These are phyloP conservation scores for Charina bottae DNA, from an alignment of 2,113 vertebrate genomes.

Conservation along the genomic window DNA sequence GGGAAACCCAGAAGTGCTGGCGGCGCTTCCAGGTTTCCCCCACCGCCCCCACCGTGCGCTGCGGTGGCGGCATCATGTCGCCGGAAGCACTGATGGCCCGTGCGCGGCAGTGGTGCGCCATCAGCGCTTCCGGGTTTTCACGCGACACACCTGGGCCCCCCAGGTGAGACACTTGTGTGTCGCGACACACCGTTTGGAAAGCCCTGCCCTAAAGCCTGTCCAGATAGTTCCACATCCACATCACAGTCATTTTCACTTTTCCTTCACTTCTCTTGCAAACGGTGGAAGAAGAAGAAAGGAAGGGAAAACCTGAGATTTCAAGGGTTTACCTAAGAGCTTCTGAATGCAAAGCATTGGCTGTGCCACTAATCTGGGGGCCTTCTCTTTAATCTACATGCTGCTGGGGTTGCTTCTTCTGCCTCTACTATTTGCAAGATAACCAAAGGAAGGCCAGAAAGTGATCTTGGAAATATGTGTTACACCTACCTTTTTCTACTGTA, in stretches of 20 bases:
- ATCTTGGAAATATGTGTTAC: neutral
- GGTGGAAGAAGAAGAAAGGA: neutral
- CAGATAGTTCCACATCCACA: neutral
- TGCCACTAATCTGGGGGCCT: neutral
- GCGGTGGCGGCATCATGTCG: too few species aligned
- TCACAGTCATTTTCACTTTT: neutral
- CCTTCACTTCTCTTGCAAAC: neutral
- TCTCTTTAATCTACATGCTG: neutral
- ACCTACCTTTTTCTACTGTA: neutral
- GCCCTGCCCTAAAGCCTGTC: neutral
- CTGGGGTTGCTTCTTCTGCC: neutral
- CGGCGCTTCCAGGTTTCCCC: too few species aligned
- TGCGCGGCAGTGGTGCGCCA: too few species aligned
- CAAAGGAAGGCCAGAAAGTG: neutral
- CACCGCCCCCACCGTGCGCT: too few species aligned
- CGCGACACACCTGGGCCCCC: too few species aligned
- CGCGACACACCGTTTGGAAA: too few species aligned
- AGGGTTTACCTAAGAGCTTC: neutral
- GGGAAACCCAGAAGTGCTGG: too few species aligned
- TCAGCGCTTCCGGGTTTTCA: too few species aligned
- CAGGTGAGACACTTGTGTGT: too few species aligned
- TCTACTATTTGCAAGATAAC: neutral
- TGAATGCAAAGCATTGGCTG: neutral
- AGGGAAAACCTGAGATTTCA: neutral
- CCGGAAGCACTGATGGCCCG: too few species aligned